A percentile compares a stretch with the other conserved stretches of the same genome.
Conservation (phyloP, 2,113 vertebrate species). For the Monopterus albus region DNA sequence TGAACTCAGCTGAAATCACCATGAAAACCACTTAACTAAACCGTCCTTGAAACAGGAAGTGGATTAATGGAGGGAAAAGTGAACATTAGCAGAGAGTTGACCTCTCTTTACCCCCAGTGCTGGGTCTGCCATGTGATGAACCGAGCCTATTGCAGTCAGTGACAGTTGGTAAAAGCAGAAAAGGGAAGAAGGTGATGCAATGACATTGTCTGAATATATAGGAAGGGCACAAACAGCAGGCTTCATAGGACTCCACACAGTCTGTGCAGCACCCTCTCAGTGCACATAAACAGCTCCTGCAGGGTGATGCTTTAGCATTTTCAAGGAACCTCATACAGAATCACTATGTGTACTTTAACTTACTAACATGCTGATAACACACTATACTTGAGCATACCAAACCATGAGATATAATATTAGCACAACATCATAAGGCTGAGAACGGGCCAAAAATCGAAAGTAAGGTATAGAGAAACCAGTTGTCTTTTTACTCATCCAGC, state of each 20-base stretch:
- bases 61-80: slow-evolving; percentile 34
- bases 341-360: too few species aligned
- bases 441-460: too few species aligned
- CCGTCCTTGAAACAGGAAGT: slow-evolving; percentile 27
- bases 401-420: too few species aligned
- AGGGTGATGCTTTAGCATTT: slow-evolving; percentile 7
- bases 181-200: slow-evolving; percentile 22
- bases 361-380: too few species aligned
- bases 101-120: neutral
- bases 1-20: neutral
- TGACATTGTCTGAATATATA: slow-evolving; percentile 41
- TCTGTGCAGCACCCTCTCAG: slow-evolving; percentile 14
- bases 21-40: slow-evolving; percentile 2
- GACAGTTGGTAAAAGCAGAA: slow-evolving; percentile 53
- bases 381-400: too few species aligned
- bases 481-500: too few species aligned
- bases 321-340: slow-evolving; percentile 1
- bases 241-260: slow-evolving; percentile 57
- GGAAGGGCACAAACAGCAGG: slow-evolving; percentile 53
- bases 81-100: slow-evolving; percentile 30
- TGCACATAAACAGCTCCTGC: slow-evolving; percentile 15
- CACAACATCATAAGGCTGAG: too few species aligned
- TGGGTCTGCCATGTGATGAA: slow-evolving; percentile 13
- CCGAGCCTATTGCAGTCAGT: neutral
- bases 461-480: too few species aligned